Base-by-base conservation (phyloP, 2,113 vertebrate genomes). In the Sula dactylatra region DNA sequence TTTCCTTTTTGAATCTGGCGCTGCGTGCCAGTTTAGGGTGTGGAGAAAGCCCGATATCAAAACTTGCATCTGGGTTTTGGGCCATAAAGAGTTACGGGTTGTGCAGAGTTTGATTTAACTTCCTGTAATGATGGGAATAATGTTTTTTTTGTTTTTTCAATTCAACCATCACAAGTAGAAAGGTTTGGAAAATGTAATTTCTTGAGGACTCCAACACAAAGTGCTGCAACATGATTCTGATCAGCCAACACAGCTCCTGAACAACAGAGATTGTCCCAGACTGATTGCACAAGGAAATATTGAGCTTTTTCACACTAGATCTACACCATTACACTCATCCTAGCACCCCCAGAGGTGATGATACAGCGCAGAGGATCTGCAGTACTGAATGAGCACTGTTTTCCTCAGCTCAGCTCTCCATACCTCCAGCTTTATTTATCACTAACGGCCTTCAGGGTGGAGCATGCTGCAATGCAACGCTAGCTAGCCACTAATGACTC, bases 401-500 rank as follows among this genome's bases (percentile, higher is more conserved):
- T 52, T 34, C 38, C 52, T 40, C 58, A 72, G 50, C 66, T 86
- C 84, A 50, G 42, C 42, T 76, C 38, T 49, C 69, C 58, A 5
- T 20, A 34, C 36, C 17, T 20, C 27, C 47, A 62, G 64, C 31
- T 2, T 32, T 47, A 31, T 58, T 84, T 36, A 65, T 40, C 62
- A 21, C 73, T 64, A 7, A 5, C 18, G 62, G 40, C 11, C 50
- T 19, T 49, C 26, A 45, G 59, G 17, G 36, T 9, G 25, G 64
- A 73, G 38, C 29, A 27, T 1, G 3, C 38, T 17, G 56, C 54
- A 27, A 8, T 17, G 56, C 54, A 27, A 8, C 5, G 12, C 21
- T 18, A 21, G 26, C 61, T 27, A 17, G 15, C 55, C 7, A 0
- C 42, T 42, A 17, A 22, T 0, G 2, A 16, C 25, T 27, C 52